These are phyloP conservation scores for Nezara viridula DNA, from an alignment of 2,888 invertebrate species.

Conservation along the genomic window DNA sequence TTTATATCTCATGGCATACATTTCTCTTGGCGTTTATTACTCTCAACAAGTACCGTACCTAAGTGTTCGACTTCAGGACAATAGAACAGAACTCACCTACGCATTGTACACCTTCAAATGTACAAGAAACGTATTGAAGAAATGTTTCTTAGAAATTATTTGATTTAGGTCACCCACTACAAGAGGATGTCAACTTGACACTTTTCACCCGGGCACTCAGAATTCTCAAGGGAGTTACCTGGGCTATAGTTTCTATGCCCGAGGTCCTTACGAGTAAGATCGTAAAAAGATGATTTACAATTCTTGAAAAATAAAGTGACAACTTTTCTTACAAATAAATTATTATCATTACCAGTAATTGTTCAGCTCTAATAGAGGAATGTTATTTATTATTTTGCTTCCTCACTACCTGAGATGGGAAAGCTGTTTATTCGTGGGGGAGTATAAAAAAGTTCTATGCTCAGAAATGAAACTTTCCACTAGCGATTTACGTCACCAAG, in stretches of 20 bases:
- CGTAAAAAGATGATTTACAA: neutral
- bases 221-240: neutral
- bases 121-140: neutral
- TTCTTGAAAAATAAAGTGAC: neutral
- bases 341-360: too few species aligned
- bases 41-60: too few species aligned
- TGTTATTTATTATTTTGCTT: too few species aligned
- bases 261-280: too few species aligned
- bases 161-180: neutral
- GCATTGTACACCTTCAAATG: neutral
- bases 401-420: too few species aligned
- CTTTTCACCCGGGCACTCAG: neutral
- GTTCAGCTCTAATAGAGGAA: too few species aligned
- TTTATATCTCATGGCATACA: neutral
- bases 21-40: neutral
- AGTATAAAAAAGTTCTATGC: too few species aligned
- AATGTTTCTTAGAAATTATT: neutral
- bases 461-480: too few species aligned
- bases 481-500: too few species aligned
- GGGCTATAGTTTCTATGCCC: neutral
- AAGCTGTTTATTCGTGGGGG: too few species aligned
- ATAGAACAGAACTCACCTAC: neutral
- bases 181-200: neutral
- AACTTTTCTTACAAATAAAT: too few species aligned
- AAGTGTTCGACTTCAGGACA: too few species aligned